These are phyloP conservation scores for Propsilocerus akamusi DNA, from an alignment of 1,140 invertebrate species.

Conservation along the genomic window DNA sequence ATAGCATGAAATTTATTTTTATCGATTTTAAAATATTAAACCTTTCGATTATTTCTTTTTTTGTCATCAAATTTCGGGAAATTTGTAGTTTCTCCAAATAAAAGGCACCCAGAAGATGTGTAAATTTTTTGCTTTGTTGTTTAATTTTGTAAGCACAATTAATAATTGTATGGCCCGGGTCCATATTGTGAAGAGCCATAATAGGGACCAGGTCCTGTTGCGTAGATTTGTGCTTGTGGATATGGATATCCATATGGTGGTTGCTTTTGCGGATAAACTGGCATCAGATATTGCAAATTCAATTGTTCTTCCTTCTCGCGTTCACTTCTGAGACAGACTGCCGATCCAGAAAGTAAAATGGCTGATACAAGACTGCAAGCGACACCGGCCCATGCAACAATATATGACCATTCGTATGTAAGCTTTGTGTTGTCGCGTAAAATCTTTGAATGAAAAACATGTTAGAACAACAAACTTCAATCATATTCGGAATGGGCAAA, in stretches of 20 bases:
- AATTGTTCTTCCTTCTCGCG: constrained; percentile 81
- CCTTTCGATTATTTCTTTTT: too few relatives aligned
- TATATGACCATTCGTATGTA: constrained; percentile 89
- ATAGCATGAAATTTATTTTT: too few relatives aligned
- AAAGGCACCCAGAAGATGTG: not conserved
- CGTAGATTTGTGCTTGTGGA: constrained; percentile 58
- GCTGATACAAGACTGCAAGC: constrained; percentile 71
- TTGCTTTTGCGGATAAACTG: constrained; percentile 87
- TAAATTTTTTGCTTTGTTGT: not conserved
- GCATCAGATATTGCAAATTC: constrained; percentile 96
- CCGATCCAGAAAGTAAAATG: constrained; percentile 79
- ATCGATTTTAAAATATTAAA: too few relatives aligned
- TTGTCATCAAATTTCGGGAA: too few relatives aligned
- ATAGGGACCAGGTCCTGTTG: constrained; percentile 68
- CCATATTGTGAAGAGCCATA: constrained; percentile 84
- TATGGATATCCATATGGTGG: constrained; percentile 64
- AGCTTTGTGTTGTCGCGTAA: constrained; percentile 69
- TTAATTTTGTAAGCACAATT: too few relatives aligned
- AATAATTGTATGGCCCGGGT: constrained; percentile 83
- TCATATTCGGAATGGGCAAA: constrained; percentile 10
- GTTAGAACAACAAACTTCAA: not conserved
- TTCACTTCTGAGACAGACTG: constrained; percentile 81
- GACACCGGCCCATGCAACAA: constrained; percentile 87
- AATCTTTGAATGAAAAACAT: constrained; percentile 37
- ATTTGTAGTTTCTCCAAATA: too few relatives aligned